Evolutionary conservation across 2,888 invertebrate genomes (phyloP), one percentile per base, ranked within the genome.

Genomic region (Steinernema hermaphroditum): DNA sequence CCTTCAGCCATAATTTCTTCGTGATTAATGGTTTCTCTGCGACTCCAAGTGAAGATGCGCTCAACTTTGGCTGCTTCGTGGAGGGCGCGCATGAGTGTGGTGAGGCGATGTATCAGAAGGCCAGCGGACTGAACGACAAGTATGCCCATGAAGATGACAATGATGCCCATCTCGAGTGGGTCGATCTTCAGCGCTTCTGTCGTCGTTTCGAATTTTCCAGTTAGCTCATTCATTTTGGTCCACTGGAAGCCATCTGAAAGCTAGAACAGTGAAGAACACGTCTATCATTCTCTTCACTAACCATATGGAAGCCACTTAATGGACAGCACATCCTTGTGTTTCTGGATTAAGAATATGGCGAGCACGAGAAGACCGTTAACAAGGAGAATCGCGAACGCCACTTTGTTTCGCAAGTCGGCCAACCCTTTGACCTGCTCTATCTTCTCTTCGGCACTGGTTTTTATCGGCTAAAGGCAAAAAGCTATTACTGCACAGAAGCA

Each of bases 41-140:
- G 16, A 12, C 70, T 71, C 0, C 75, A 19, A 12, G 71, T 73
- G 29, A 76, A 74, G 57, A 78, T 74, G 44, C 83, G 83, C 57
- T 78, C 75, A 75, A 83, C 72, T 44, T 83, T 81, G 44, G 77
- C 73, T 43, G 85, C 76, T 69, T 85, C 85, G 73, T 85, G 84
- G 68, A 85, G 78, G 0, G 85, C 83, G 19, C 83, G 85, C 29
- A 85, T 81, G 62, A 98, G 89, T 0, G 97, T 97, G 87, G 94
- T 95, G 86, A 96, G 94, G 84, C 97, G 92, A 92, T 98, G 97
- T 91, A 96, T 94, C 90, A 97, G 90, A 96, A 97, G 97, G 82
- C 85, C 85, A 44, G 80, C 76, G 72, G 74, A 84, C 24, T 72
- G 86, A 76, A 78, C 84, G 57, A 85, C 69, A 37, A 86, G 81